Conservation (phyloP, 2,888 invertebrate species). For the Ornithoptera alexandrae region DNA sequence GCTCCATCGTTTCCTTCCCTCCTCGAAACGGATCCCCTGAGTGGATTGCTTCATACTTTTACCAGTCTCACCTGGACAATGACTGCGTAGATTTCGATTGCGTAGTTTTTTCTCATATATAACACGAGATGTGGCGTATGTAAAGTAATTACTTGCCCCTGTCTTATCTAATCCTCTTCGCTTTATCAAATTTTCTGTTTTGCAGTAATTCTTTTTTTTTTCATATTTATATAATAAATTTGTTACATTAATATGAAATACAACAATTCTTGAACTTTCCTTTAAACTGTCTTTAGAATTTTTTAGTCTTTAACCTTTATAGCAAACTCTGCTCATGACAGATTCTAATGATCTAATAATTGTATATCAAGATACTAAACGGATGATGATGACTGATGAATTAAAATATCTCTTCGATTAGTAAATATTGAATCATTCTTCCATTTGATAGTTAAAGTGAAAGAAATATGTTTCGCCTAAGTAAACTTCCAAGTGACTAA, state of each 20-base stretch:
- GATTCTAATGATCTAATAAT: too few relatives aligned
- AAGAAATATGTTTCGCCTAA: too few relatives aligned
- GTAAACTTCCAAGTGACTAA: too few relatives aligned
- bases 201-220: background rate
- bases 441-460: too few relatives aligned
- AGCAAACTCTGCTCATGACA: too few relatives aligned
- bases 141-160: constrained; percentile 4
- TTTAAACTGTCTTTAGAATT: too few relatives aligned
- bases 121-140: background rate
- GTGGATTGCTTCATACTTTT: constrained; percentile 24
- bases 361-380: too few relatives aligned
- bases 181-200: background rate
- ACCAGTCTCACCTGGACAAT: constrained; percentile 17
- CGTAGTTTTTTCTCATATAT: background rate
- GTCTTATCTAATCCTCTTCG: background rate
- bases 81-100: constrained; percentile 4
- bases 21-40: constrained; percentile 12
- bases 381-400: too few relatives aligned
- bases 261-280: background rate
- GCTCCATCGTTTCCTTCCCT: constrained; percentile 9
- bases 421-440: too few relatives aligned
- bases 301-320: too few relatives aligned
- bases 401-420: too few relatives aligned
- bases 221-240: background rate
- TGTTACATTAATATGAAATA: background rate